Evolutionary conservation across 2,797 vertebrate genomes (phyloP).

Genomic region (Synanceia verrucosa): DNA sequence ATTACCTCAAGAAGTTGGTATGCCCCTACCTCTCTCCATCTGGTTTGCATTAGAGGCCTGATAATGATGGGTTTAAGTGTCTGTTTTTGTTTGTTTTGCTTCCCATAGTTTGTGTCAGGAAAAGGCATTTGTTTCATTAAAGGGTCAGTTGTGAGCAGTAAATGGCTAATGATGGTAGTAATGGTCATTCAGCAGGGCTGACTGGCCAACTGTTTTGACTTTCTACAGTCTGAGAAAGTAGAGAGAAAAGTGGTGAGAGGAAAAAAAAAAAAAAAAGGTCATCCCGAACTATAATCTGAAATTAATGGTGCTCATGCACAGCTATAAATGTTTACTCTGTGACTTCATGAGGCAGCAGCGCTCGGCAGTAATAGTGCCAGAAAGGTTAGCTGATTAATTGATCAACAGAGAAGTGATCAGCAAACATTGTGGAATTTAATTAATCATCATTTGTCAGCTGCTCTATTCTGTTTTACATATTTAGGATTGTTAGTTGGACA

Average conservation of each 20-base stretch:
- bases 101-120: constrained; percentile 83
- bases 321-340: not conserved
- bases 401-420: not conserved
- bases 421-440: not conserved
- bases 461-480: not conserved
- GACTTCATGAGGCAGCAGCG: constrained; percentile 2
- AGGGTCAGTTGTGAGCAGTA: constrained; percentile 76
- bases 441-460: not conserved
- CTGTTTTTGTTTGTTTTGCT: constrained; percentile 87
- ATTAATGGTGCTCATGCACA: constrained; percentile 8
- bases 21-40: constrained; percentile 85
- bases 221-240: constrained; percentile 52
- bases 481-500: not conserved
- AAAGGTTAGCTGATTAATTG: not conserved
- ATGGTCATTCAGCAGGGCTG: constrained; percentile 51
- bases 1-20: constrained; percentile 94
- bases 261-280: constrained; percentile 5
- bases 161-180: constrained; percentile 71
- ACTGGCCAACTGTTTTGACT: constrained; percentile 62
- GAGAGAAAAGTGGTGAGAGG: constrained; percentile 22
- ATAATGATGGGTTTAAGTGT: constrained; percentile 88
- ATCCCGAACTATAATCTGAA: constrained; percentile 3
- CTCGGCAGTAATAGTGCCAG: not conserved
- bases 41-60: constrained; percentile 91
- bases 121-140: constrained; percentile 85